phyloP scores from a whole-genome alignment of 1,140 invertebrate species.

The Meteorus sp. region DNA sequence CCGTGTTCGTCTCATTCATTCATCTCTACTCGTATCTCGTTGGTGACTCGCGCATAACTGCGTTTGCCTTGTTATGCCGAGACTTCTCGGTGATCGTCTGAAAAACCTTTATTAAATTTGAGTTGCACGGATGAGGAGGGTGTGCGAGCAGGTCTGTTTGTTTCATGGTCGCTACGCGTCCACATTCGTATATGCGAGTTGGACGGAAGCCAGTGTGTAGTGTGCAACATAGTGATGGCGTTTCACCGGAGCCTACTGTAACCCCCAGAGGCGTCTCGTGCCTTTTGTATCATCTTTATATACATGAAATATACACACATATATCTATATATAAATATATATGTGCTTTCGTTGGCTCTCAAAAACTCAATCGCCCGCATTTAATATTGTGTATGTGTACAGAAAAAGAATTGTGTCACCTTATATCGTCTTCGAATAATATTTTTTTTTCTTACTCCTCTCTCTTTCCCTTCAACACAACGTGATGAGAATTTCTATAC shows the following conservation, averaged over 20 bases:
- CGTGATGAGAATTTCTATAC: too few species aligned
- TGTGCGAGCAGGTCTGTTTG: slow-evolving; percentile 21
- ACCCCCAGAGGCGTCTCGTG: not conserved
- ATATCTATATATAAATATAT: too few species aligned
- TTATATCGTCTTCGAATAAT: not conserved
- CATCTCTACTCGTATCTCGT: not conserved
- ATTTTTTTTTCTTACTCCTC: not conserved
- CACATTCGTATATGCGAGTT: slow-evolving; percentile 29
- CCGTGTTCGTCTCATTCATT: not conserved
- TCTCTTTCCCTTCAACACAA: too few species aligned
- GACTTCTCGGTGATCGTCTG: slow-evolving; percentile 15
- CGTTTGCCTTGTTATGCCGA: slow-evolving; percentile 7
- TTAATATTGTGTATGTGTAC: not conserved
- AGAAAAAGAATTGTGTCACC: slow-evolving; percentile 1
- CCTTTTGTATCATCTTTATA: too few species aligned
- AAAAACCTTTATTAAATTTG: slow-evolving; percentile 34
- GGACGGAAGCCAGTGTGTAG: slow-evolving; percentile 28
- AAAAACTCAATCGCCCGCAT: slow-evolving; percentile 11
- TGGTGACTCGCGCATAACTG: too few species aligned
- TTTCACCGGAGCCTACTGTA: too few species aligned
- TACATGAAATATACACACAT: too few species aligned
- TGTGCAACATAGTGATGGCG: not conserved
- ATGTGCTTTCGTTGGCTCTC: not conserved
- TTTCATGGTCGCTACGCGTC: slow-evolving; percentile 18
- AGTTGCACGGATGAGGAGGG: too few species aligned